Conservation (phyloP, 1,140 invertebrate species). For the Apis florea region DNA sequence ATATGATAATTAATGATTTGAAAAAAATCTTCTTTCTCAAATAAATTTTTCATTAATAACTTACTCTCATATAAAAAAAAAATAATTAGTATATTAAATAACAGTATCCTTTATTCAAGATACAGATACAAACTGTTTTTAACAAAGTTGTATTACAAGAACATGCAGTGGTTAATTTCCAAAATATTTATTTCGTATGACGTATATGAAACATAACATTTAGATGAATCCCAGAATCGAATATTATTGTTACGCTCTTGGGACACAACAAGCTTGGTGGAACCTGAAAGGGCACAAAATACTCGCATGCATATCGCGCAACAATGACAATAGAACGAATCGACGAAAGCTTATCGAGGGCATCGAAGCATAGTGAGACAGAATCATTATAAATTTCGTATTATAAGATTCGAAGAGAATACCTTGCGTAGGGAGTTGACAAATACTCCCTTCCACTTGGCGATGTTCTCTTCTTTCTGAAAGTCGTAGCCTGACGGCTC, state of each 20-base stretch:
- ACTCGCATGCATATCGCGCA: constrained; percentile 6
- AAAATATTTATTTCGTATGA: neutral
- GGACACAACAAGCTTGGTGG: neutral
- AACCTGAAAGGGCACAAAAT: neutral
- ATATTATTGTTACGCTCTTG: neutral
- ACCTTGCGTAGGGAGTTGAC: constrained; percentile 89
- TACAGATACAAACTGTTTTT: neutral
- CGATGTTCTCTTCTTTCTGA: constrained; percentile 91
- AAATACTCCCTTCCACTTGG: constrained; percentile 94
- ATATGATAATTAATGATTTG: neutral
- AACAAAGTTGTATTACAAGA: neutral
- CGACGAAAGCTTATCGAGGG: neutral
- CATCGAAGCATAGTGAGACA: neutral
- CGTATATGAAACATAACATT: neutral
- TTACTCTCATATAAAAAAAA: too few relatives aligned
- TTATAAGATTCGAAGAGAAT: constrained; percentile 47
- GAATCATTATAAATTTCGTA: neutral
- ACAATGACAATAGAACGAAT: constrained; percentile 36
- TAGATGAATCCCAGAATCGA: neutral
- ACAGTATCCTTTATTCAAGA: neutral
- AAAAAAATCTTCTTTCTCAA: neutral
- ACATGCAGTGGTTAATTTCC: neutral
- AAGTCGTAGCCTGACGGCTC: constrained; percentile 91
- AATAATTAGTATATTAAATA: too few relatives aligned
- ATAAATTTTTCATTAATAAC: neutral